These are phyloP conservation scores for Ochotona curzoniae DNA, from an alignment of 2,113 vertebrate genomes.

Conservation along the genomic window DNA sequence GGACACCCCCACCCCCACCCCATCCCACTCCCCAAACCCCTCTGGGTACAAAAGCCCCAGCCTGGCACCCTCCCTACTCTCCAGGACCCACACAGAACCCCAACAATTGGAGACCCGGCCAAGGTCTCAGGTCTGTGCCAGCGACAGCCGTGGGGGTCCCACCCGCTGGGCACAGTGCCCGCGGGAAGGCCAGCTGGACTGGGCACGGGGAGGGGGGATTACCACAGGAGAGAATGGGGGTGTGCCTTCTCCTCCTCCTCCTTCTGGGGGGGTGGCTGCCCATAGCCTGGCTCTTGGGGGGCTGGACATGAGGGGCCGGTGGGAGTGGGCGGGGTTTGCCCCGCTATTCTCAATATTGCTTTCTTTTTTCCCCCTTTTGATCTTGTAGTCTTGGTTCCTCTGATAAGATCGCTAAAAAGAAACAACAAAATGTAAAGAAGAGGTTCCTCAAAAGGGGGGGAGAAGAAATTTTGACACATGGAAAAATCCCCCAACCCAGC, in stretches of 20 bases:
- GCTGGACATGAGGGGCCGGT: background rate
- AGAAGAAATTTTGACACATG: conserved; percentile 80
- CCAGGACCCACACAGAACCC: conserved; percentile 71
- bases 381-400: conserved; percentile 96
- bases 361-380: conserved; percentile 25
- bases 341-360: conserved; percentile 25
- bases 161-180: conserved; percentile 76
- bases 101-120: conserved; percentile 77
- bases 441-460: conserved; percentile 78
- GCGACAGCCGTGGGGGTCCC: conserved; percentile 74
- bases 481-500: conserved; percentile 75
- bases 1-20: conserved; percentile 5
- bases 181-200: conserved; percentile 76
- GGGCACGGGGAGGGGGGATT: conserved; percentile 47
- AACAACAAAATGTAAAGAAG: conserved; percentile 80
- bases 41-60: conserved; percentile 68
- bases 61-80: conserved; percentile 64
- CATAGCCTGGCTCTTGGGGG: background rate
- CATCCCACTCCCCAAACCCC: conserved; percentile 56
- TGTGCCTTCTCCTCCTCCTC: background rate
- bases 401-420: conserved; percentile 89
- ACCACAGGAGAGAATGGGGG: background rate
- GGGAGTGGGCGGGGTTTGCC: background rate
- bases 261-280: no score
- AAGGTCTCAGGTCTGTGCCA: conserved; percentile 73